Evolutionary conservation across 2,113 vertebrate species (phyloP), one percentile per base, ranked within the genome.

Genomic region (Nestor notabilis): DNA sequence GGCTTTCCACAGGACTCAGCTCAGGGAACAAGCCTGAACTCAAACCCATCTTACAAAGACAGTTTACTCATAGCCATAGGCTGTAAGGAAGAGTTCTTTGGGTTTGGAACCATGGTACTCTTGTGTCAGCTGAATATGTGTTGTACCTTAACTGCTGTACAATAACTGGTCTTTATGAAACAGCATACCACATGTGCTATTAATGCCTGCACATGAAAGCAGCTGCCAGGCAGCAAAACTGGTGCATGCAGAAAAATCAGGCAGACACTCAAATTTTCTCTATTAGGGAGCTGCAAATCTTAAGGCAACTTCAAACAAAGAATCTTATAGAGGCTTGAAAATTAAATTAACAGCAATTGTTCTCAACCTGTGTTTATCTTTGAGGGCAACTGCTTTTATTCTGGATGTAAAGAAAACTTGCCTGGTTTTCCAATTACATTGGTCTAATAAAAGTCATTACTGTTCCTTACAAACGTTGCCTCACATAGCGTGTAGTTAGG

Each of bases 11-110:
- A 90, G 24, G 46, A 35, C 10, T 60, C 28, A 68, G 46, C 7
- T 2, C 46, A 27, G 35, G 61, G 65, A 95, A 44, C 81, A 91
- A 95, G 90, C 69, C 88, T 93, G 83, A 92, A 86, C 92, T 91
- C 55, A 75, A 85, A 69, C 44, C 37, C 68, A 53, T 14, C 1
- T 4, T 35, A 28, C 82, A 92, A 43, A 80, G 60, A 33, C 35
- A 88, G 64, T 87, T 92, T 83, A 49, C 31, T 74, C 55, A 66
- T 80, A 81, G 91, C 79, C 75, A 35, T 11, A 70, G 76, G 83
- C 63, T 90, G 25, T 69, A 69, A 71, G 18, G 29, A 71, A 9
- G 49, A 58, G 37, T 39, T 74, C 85, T 80, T 66, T 49, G 50
- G 37, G 21, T 7, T 29, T 92, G 39, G 61, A 92, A 58, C 17